Conservation (phyloP, 2,113 vertebrate species). For the Atrichornis clamosus region DNA sequence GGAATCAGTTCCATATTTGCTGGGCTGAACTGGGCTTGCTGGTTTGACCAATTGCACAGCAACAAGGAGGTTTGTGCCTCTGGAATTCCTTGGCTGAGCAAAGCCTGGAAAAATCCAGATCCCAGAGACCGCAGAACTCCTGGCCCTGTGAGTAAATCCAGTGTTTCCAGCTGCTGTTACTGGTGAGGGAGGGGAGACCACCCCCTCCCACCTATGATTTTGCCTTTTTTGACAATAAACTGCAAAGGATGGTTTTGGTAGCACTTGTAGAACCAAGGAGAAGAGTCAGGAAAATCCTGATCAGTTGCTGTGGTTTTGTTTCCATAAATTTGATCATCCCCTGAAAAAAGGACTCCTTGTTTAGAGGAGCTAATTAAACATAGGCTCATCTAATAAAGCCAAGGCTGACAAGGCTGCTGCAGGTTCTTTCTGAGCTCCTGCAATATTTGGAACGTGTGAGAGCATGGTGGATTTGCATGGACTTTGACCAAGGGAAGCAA, state of each 20-base stretch:
- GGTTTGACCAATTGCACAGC: not conserved
- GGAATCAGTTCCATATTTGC: not conserved
- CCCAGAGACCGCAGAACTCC: not conserved
- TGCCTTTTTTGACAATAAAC: not conserved
- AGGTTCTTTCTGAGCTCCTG: not conserved
- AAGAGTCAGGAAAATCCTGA: accelerated
- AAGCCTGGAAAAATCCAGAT: not conserved
- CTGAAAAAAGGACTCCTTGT: not conserved
- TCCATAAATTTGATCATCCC: not conserved
- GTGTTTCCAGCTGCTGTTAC: accelerated
- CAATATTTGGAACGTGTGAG: not conserved
- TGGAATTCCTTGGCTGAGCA: too few relatives aligned
- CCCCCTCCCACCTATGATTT: not conserved
- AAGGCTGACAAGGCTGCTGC: not conserved
- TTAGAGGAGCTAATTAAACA: slow-evolving; percentile 10
- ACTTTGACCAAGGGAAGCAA: slow-evolving; percentile 22
- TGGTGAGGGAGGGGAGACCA: not conserved
- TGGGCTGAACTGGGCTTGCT: not conserved
- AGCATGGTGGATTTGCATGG: not conserved
- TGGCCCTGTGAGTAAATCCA: not conserved
- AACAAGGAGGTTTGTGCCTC: not conserved
- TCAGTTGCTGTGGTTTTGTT: accelerated
- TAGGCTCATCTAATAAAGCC: not conserved
- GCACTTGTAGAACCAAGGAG: not conserved
- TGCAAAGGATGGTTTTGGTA: not conserved